Base-by-base conservation (phyloP, 2,888 invertebrate genomes). In the Xestoiulus laeticollis region DNA sequence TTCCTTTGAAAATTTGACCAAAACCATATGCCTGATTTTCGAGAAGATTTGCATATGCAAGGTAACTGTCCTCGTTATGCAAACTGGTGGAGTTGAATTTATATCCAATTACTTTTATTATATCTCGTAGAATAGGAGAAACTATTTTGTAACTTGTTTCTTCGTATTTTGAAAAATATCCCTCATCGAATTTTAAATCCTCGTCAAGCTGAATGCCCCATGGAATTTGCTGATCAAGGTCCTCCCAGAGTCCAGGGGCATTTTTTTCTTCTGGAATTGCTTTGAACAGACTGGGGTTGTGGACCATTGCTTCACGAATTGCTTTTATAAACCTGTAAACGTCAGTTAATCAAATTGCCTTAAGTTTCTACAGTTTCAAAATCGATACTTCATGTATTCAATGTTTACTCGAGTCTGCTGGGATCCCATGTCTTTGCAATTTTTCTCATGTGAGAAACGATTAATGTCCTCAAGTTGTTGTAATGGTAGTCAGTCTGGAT, bases 391-490 rank as follows among this genome's bases (percentile, higher is more conserved):
- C 0, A 16, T 16, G 48, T 0, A 48, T 48, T 16, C 4, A 5
- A 48, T 16, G 30, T 30, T 78, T 78, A 78, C 78, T 78, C 5
- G 0, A 78, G 12, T 16, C 16, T 78, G 12, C 30, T 30, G 8
- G 12, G 78, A 78, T 78, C 78, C 78, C 78, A 78, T 16, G 30
- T 78, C 26, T 78, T 78, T 78, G 78, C 0, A 16, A 26, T 12
- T 30, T 30, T 30, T 30, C 78, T 78, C 78, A 78, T 8, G 30
- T 78, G 78, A 14, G 78, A 14, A 14, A 78, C 30, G 2, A 78
- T 78, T 78, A 78, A 78, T 3, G 78, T 78, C 16, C 78, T 78
- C 14, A 78, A 78, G 78, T 78, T 78, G 30, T 78, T 78, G 14
- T 16, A 16, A 14, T 32, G 78, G 14, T 30, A 3, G 16, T 78